Percentiles rank a stretch among this genome's conserved stretches.
These are phyloP conservation scores for Fabriciana adippe DNA, from an alignment of 2,888 invertebrate genomes.

Conservation along the genomic window DNA sequence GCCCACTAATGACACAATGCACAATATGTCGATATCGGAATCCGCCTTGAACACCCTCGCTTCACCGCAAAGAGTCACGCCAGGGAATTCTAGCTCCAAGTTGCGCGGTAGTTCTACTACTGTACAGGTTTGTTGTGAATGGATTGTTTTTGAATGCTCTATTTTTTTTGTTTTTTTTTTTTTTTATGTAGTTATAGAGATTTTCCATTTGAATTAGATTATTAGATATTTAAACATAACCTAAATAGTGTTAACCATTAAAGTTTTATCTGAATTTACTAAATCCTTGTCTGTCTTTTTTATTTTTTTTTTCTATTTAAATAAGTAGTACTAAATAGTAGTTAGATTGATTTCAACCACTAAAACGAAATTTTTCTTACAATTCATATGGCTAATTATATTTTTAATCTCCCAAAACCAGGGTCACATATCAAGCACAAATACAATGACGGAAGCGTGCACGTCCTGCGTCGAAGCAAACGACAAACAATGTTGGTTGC, in stretches of 20 bases:
- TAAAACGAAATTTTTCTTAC: too few relatives aligned
- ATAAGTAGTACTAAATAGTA: too few relatives aligned
- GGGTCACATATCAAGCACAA: slow-evolving; percentile 79
- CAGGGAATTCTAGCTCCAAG: slow-evolving; percentile 69
- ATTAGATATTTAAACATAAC: too few relatives aligned
- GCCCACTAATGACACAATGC: slow-evolving; percentile 65
- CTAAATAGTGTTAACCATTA: too few relatives aligned
- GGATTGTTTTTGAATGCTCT: background rate
- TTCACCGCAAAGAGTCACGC: slow-evolving; percentile 74
- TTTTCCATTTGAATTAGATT: too few relatives aligned
- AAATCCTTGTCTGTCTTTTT: too few relatives aligned
- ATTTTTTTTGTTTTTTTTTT: background rate
- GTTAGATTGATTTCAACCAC: too few relatives aligned
- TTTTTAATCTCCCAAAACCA: slow-evolving; percentile 40
- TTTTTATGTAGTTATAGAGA: background rate
- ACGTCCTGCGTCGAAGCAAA: slow-evolving; percentile 77
- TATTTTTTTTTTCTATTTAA: too few relatives aligned
- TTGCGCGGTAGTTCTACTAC: slow-evolving; percentile 76
- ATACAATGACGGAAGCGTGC: slow-evolving; percentile 79
- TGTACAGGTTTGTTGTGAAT: slow-evolving; percentile 62
- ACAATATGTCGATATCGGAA: slow-evolving; percentile 93
- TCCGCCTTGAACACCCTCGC: slow-evolving; percentile 91
- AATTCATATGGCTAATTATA: too few relatives aligned
- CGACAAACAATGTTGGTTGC: slow-evolving; percentile 70
- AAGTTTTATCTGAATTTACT: too few relatives aligned